A percentile compares a stretch with the other conserved stretches of the same genome.
These are phyloP conservation scores for Steinernema carpocapsae DNA, from an alignment of 2,888 invertebrate species.

Conservation along the genomic window DNA sequence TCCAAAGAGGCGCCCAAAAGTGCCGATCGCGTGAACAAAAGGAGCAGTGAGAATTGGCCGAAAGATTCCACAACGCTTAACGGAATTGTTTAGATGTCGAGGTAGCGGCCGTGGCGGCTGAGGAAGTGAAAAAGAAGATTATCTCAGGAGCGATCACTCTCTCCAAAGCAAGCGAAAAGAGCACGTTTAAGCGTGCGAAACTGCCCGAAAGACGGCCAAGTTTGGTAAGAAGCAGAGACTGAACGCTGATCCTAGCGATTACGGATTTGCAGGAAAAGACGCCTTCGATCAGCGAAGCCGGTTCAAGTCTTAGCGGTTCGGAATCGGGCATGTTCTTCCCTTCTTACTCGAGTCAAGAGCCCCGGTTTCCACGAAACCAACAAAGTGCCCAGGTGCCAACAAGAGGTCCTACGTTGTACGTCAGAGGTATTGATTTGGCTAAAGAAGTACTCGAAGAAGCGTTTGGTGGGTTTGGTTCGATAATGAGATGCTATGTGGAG, in stretches of 20 bases:
- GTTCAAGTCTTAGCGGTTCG: no score
- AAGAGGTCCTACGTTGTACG: slow-evolving; percentile 38
- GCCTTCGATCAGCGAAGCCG: neutral
- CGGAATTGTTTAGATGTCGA: slow-evolving; percentile 37
- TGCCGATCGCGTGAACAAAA: neutral
- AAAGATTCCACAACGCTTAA: neutral
- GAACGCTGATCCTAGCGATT: neutral
- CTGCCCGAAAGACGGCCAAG: slow-evolving; percentile 23
- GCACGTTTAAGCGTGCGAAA: slow-evolving; percentile 45
- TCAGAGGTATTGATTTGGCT: slow-evolving; percentile 38
- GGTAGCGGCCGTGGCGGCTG: slow-evolving; percentile 44
- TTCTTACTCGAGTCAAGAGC: slow-evolving; percentile 8
- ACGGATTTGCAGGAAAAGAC: slow-evolving; percentile 6
- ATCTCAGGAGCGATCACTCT: slow-evolving; percentile 49
- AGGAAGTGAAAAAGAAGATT: slow-evolving; percentile 49
- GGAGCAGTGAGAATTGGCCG: neutral
- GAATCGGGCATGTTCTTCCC: slow-evolving; percentile 15
- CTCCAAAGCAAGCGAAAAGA: slow-evolving; percentile 47
- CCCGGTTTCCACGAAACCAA: neutral
- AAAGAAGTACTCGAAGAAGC: slow-evolving; percentile 36
- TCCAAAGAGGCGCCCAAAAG: neutral
- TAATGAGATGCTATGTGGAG: slow-evolving; percentile 39
- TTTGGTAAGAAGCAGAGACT: neutral
- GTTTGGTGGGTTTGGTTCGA: slow-evolving; percentile 40
- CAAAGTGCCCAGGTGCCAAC: neutral